phyloP scores from a whole-genome alignment of 1,140 invertebrate genomes.

The Gonioctena quinquepunctata region DNA sequence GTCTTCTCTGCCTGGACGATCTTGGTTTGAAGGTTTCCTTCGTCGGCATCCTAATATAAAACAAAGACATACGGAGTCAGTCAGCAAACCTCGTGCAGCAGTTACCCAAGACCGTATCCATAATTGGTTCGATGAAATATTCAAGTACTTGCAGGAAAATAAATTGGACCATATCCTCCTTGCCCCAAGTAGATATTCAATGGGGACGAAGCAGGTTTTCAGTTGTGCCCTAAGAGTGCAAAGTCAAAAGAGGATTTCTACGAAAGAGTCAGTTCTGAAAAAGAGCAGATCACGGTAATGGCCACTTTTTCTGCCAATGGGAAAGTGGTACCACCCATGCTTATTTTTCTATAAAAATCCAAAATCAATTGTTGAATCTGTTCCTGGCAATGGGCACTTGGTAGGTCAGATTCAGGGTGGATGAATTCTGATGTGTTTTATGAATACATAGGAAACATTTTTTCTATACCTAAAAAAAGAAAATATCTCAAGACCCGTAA shows the following conservation, averaged over 20 bases:
- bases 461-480: slow-evolving; percentile 42
- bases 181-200: slow-evolving; percentile 20
- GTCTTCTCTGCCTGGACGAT: slow-evolving; percentile 4
- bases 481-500: slow-evolving; percentile 46
- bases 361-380: slow-evolving; percentile 27
- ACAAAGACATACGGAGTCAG: slow-evolving; percentile 10
- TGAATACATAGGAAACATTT: slow-evolving; percentile 54
- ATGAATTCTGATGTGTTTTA: slow-evolving; percentile 55
- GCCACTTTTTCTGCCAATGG: slow-evolving; percentile 37
- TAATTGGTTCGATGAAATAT: slow-evolving; percentile 9
- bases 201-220: slow-evolving; percentile 17
- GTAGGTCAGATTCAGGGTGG: slow-evolving; percentile 52
- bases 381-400: slow-evolving; percentile 50
- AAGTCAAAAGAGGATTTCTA: slow-evolving; percentile 38
- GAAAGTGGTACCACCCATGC: slow-evolving; percentile 37
- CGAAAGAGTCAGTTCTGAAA: slow-evolving; percentile 30
- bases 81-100: slow-evolving; percentile 11
- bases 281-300: slow-evolving; percentile 31
- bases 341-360: slow-evolving; percentile 45
- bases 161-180: slow-evolving; percentile 2
- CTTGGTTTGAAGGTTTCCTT: slow-evolving; percentile 19
- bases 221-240: slow-evolving; percentile 19
- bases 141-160: slow-evolving; percentile 13
- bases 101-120: slow-evolving; percentile 15
- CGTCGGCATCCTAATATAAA: slow-evolving; percentile 11